Base-by-base conservation (phyloP, 2,797 vertebrate genomes). In the Benthosema pterotum region DNA sequence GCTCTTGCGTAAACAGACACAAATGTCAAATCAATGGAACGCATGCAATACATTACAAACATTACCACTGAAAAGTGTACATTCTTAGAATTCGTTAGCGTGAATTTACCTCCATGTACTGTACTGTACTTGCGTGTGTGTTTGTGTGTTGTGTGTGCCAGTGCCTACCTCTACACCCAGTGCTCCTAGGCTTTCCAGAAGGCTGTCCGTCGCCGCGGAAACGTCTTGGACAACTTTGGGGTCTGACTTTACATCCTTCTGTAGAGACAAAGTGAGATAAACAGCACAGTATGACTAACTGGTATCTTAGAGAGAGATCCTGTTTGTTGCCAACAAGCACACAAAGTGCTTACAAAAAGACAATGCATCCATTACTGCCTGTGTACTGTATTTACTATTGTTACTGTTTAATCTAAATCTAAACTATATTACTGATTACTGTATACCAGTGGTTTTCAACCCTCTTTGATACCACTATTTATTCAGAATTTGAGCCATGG, bases 141-240 rank as follows among this genome's bases (percentile, higher is more conserved):
- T 47, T 49, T 45, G 57, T 11, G 32, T 11, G 12, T 42, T 28
- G 47, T 42, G 32, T 51, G 5, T 9, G 11, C 32, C 68, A 65
- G 22, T 42, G 66, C 88, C 83, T 93, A 99, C 97, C 95, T 99
- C 96, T 70, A 94, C 91, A 16, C 93, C 82, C 78, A 99, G 88
- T 0, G 83, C 84, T 47, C 93, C 94, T 11, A 98, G 28, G 80
- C 94, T 98, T 60, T 91, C 89, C 82, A 94, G 82, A 65, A 98
- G 88, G 16, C 71, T 72, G 74, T 94, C 91, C 1, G 95, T 94
- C 45, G 95, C 94, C 81, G 91, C 90, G 1, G 91, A 91, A 60
- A 99, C 92, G 13, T 94, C 93, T 68, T 91, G 82, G 38, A 89
- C 80, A 0, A 83, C 88, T 79, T 94, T 82, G 56, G 95, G 94